Evolutionary conservation across 2,888 invertebrate species (phyloP), one percentile per base, ranked within the genome.

Genomic region (Cyrtodaria siliqua): DNA sequence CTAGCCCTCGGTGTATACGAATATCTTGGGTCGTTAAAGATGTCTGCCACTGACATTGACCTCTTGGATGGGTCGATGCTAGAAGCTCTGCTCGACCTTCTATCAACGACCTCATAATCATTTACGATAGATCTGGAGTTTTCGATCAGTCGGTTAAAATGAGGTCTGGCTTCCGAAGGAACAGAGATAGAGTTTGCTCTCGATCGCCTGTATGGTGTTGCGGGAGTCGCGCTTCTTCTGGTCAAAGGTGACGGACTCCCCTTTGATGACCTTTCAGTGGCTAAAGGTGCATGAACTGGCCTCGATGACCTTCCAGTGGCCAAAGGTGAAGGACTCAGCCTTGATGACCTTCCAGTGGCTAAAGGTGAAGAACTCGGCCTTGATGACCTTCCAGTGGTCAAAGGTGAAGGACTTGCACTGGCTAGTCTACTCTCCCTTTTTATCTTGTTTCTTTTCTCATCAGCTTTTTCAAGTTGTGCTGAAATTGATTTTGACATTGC

Each of bases 151-250:
- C 40, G 47, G 57, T 74, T 71, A 23, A 75, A 75, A 16, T 59
- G 59, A 18, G 56, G 33, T 24, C 64, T 42, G 18, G 55, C 66
- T 23, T 42, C 33, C n/a, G 61, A 56, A 18, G 79, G 64, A 12
- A 66, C 71, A 24, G 71, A 68, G 14, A 79, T 50, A 6, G 79
- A 79, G 18, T 67, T 60, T 33, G 79, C 68, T 59, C 79, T 68
- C 50, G 79, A 74, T 33, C 33, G 33, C 33, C 33, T 33, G 12
- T 33, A 33, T 12, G 33, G 33, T 33, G 33, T 33, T 12, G 56
- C 55, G 14, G 49, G 47, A 12, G 61, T 12, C 38, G 53, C 26
- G 14, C 42, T 40, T 9, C 14, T 29, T 47, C 61, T 44, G 40
- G 61, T 44, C 9, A 49, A 23, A 18, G 60, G 68, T 40, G 40